These are phyloP conservation scores for Nylanderia fulva DNA, from an alignment of 1,140 invertebrate genomes.

Conservation along the genomic window DNA sequence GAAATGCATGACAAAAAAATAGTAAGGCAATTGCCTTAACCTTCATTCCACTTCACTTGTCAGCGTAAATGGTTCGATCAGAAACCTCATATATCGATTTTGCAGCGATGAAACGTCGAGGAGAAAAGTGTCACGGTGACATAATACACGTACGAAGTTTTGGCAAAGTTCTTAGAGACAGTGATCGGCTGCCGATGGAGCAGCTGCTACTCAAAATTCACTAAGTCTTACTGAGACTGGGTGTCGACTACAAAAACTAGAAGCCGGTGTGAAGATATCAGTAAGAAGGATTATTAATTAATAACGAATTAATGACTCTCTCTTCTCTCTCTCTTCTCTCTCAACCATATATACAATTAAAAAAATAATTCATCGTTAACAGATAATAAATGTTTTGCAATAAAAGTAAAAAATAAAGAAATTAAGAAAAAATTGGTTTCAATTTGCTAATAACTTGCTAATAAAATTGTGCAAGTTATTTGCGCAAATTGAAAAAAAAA, in stretches of 20 bases:
- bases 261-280: not conserved
- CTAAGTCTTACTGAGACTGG: not conserved
- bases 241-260: constrained; percentile 2
- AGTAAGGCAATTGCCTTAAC: constrained; percentile 1
- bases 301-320: too few species aligned
- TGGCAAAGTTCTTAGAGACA: not conserved
- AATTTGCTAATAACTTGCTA: not conserved
- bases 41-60: constrained; percentile 21
- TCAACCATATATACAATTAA: not conserved
- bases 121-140: not conserved
- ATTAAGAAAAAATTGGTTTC: not conserved
- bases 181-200: not conserved
- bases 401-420: not conserved
- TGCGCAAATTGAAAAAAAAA: not conserved
- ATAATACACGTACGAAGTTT: not conserved
- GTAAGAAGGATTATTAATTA: not conserved
- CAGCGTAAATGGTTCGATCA: constrained; percentile 25
- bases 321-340: too few species aligned
- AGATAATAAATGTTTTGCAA: not conserved
- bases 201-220: constrained; percentile 9
- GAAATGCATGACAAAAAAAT: constrained; percentile 27
- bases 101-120: not conserved
- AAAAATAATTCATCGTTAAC: not conserved
- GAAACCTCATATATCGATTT: constrained; percentile 9
- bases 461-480: not conserved